phyloP scores from a whole-genome alignment of 2,113 vertebrate genomes.

The Ptyas mucosa region DNA sequence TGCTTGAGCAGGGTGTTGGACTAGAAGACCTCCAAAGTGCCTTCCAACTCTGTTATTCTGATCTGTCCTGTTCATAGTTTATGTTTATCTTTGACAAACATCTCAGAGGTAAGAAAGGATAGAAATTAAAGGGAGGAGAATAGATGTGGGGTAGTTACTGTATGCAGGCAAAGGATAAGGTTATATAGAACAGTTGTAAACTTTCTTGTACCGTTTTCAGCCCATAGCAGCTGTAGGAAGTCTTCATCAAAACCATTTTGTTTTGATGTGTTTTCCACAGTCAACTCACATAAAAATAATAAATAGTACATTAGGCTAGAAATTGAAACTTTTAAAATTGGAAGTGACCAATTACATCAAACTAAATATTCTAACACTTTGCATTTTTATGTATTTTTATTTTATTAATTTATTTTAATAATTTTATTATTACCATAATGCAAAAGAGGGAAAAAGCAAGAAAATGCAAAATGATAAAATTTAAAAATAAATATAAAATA shows the following conservation, averaged over 20 bases:
- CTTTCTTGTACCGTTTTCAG: neutral
- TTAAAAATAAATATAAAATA: neutral
- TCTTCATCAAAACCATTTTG: neutral
- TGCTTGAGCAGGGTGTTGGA: neutral
- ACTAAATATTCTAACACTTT: neutral
- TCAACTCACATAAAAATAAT: too few species aligned
- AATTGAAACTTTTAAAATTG: neutral
- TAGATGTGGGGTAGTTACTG: neutral
- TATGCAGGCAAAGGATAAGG: neutral
- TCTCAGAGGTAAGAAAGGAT: neutral
- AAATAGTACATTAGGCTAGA: neutral
- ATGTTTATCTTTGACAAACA: slow-evolving; percentile 1
- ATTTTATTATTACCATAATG: neutral
- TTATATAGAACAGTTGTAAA: neutral
- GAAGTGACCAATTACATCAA: neutral
- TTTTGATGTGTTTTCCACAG: neutral
- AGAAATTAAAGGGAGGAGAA: neutral
- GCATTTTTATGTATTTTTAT: neutral
- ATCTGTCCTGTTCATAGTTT: neutral
- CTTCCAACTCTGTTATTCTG: neutral
- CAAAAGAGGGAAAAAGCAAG: neutral
- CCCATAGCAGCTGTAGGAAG: neutral
- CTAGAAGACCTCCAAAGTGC: neutral
- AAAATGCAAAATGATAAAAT: neutral
- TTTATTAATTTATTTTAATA: too few species aligned